Evolutionary conservation across 1,140 invertebrate genomes (phyloP), one percentile per base, ranked within the genome.

Genomic region (Monochamus saltuarius): DNA sequence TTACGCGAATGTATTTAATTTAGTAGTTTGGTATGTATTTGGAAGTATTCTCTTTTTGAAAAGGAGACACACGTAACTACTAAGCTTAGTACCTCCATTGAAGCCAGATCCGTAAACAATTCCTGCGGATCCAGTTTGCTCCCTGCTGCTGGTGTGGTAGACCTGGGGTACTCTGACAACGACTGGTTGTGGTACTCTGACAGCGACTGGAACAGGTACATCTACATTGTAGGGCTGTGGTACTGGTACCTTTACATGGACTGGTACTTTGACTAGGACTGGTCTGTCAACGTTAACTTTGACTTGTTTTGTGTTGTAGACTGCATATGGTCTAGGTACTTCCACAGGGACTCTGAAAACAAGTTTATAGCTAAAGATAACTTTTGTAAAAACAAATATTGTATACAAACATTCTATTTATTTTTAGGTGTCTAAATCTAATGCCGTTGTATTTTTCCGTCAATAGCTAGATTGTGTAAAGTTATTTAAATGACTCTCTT

Each of bases 221-320:
- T 46, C 61, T 4, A 64, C 62, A 17, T 57, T 53, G 37, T 61
- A 40, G 10, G 62, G 54, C 49, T 64, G 51, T 7, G 58, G 49
- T 42, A 64, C 58, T 43, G 45, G 47, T n/a, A 64, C 61, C 11
- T 57, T 38, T 7, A 68, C 56, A 38, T 62, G 50, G 19, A 63
- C 57, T 35, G 62, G 65, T 43, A 67, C 67, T 38, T 51, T 52
- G 34, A 67, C 61, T 29, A 52, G 56, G n/a, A 65, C 64, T 49
- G 59, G 64, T 51, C 42, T 65, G 11, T 62, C 60, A 9, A 61
- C 55, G 14, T 40, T 37, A 29, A 71, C 65, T 39, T 50, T 35
- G n/a, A 64, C 62, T n/a, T 64, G 56, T 36, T 68, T 59, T 11
- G 56, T 45, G 4, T 65, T 57, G 35, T 56, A 56, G 19, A 68